Evolutionary conservation across 92 coral and sea anemone genomes (phyloP).

Genomic region (Zoanthus gigantus): DNA sequence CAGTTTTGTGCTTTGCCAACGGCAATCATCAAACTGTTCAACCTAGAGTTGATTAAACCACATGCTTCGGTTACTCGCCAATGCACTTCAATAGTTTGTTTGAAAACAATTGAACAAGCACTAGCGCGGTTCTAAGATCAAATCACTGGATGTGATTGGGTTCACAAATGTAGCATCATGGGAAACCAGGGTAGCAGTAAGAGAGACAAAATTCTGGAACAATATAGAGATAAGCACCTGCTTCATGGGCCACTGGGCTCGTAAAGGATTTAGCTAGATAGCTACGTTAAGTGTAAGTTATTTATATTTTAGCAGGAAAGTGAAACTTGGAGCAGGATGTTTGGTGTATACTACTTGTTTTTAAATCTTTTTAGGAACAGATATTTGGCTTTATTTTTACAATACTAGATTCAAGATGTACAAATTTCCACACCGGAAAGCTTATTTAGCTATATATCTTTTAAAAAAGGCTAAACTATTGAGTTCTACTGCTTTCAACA

Average conservation of each 20-base stretch:
- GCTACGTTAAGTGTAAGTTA: background rate
- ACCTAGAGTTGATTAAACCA: too few relatives aligned
- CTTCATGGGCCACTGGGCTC: too few relatives aligned
- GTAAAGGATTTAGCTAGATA: too few relatives aligned
- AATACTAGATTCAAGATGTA: background rate
- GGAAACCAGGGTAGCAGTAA: background rate
- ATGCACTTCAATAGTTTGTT: too few relatives aligned
- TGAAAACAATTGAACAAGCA: too few relatives aligned
- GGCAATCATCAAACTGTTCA: too few relatives aligned
- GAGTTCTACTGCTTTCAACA: slow-evolving; percentile 45
- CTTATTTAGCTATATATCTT: slow-evolving; percentile 48
- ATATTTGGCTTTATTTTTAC: background rate
- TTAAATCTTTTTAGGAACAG: background rate
- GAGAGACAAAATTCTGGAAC: too few relatives aligned
- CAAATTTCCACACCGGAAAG: slow-evolving; percentile 38
- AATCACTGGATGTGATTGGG: background rate
- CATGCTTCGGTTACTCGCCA: too few relatives aligned
- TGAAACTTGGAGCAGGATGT: background rate
- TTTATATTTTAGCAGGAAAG: background rate
- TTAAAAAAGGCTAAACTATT: slow-evolving; percentile 57
- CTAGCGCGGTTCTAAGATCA: background rate
- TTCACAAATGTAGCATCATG: background rate
- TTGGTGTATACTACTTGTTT: background rate
- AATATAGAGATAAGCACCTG: too few relatives aligned
- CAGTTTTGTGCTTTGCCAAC: too few relatives aligned